A percentile compares a stretch with the other conserved stretches of the same genome.
Evolutionary conservation across 35 echinoderm and acorn worm species (phyloP).

Genomic region (Lytechinus pictus): DNA sequence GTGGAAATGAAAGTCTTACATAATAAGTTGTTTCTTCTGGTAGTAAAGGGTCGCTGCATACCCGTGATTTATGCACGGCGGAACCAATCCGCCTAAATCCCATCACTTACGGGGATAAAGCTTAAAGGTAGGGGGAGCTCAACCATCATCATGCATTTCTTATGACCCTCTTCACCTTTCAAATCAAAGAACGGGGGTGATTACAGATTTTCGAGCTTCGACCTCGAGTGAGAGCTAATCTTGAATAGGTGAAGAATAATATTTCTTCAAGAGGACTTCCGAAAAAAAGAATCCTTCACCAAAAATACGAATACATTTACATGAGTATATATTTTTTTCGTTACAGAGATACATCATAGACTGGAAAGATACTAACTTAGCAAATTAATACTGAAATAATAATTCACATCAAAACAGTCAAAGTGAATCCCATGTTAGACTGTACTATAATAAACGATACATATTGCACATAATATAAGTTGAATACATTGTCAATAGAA

Average conservation of each 20-base stretch:
- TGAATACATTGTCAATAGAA: neutral
- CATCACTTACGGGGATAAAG: neutral
- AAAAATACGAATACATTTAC: neutral
- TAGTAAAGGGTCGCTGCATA: neutral
- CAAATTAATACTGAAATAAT: neutral
- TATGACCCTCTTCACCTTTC: neutral
- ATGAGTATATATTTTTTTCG: neutral
- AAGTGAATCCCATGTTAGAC: neutral
- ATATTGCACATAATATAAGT: neutral
- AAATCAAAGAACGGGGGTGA: neutral
- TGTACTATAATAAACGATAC: neutral
- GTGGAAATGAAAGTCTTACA: neutral
- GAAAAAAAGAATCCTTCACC: neutral
- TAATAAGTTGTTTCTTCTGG: neutral
- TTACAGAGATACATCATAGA: neutral
- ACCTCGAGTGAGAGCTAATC: neutral
- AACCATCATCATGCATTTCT: conserved; percentile 3
- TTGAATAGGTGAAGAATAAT: neutral
- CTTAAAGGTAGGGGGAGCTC: conserved; percentile 10
- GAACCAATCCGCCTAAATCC: neutral
- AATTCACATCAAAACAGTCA: neutral
- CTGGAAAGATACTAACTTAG: neutral
- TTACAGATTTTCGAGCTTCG: neutral
- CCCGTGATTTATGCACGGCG: neutral
- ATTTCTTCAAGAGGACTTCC: neutral